Base-by-base conservation (phyloP, 2,113 vertebrate genomes). In the Casuarius casuarius region DNA sequence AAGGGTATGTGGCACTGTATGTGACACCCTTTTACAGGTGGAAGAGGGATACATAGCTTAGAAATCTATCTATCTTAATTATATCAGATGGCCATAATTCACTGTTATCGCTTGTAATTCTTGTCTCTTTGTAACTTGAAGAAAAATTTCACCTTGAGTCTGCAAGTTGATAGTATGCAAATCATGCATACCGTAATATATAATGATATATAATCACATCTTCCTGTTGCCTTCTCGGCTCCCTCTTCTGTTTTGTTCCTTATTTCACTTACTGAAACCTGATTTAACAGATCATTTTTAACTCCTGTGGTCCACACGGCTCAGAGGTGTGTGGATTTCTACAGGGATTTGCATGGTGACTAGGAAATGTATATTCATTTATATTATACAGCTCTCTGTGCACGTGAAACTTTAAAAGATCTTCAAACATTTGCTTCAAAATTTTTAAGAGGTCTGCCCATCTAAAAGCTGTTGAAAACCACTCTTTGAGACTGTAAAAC, bases 1-100 rank as follows among this genome's bases (percentile, higher is more conserved):
- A 59, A 70, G 35, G 13, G 7, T 42, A 9, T 62, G 5, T 35
- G 20, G 13, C 26, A 54, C 21, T 28, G 8, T 0, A 0, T 52
- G 14, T 89, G 29, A 54, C 19, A 29, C 6, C 5, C 2, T 61
- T 71, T 49, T 25, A 0, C 7, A 28, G 31, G 67, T n/a, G 59
- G 58, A 44, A 81, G 59, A 77, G 44, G 70, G 42, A 51, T 61
- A 4, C 16, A 7, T 38, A 66, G 5, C 28, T 90, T 82, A 74
- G 20, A 89, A 82, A 82, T n/a, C 10, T 51, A 46, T 59, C 14
- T 51, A 23, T 59, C 63, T 75, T 54, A 44, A 33, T 87, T 85
- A 35, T 59, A 13, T 84, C 66, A 59, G 26, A n/a, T 87, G 35
- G 33, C 14, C 21, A 20, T 75, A 46, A 68, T 59, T 94, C 84